Percentiles rank a stretch among this genome's conserved stretches.
phyloP scores from a whole-genome alignment of 2,797 vertebrate species.

The Leptoclinus maculatus region DNA sequence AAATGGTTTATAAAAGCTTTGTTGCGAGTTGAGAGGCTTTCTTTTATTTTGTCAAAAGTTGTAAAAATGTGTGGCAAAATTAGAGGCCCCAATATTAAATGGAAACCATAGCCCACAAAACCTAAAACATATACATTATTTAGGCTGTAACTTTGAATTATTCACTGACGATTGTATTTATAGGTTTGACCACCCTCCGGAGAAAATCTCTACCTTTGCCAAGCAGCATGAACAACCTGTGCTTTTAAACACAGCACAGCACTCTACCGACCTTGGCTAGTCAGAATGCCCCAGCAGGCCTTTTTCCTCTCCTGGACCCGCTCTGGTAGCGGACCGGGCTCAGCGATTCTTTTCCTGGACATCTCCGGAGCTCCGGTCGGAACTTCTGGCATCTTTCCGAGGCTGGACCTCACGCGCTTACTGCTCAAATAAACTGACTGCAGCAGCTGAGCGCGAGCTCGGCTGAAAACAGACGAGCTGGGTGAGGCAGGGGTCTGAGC shows the following conservation, averaged over 20 bases:
- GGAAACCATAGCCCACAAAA: not conserved
- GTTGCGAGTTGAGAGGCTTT: not conserved
- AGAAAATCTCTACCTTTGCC: not conserved
- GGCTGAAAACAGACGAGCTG: not conserved
- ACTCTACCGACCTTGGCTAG: conserved; percentile 93
- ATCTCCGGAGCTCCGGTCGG: conserved; percentile 53
- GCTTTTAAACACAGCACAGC: not conserved
- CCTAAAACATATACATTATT: not conserved
- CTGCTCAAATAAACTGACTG: not conserved
- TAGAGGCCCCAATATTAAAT: not conserved
- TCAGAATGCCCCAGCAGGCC: conserved; percentile 93
- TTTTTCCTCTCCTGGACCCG: conserved; percentile 83
- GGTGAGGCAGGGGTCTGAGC: not conserved
- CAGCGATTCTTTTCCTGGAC: conserved; percentile 68
- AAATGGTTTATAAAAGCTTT: not conserved
- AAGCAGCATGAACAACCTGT: not conserved
- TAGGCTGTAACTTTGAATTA: not conserved
- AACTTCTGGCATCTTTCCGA: conserved; percentile 80
- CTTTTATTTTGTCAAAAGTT: not conserved
- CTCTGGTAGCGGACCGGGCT: conserved; percentile 54
- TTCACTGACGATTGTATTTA: not conserved
- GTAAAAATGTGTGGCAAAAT: not conserved
- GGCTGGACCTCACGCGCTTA: not conserved
- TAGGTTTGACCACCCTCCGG: not conserved
- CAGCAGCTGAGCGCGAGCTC: not conserved